Evolutionary conservation across 2,113 vertebrate species (phyloP), one percentile per base, ranked within the genome.

Genomic region (Prinia subflava): DNA sequence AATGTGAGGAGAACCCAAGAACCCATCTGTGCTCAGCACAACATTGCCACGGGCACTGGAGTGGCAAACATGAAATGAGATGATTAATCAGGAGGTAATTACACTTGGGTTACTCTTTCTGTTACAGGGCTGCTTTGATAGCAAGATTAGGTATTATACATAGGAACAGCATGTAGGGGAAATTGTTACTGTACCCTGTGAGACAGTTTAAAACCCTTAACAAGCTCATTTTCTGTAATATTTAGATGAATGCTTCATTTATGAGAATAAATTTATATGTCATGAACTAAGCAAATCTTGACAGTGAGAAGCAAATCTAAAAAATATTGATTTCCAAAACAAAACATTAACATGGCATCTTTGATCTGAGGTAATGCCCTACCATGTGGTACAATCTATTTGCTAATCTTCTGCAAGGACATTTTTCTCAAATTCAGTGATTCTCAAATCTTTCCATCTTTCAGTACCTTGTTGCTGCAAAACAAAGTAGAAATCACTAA

Each of bases 1-100:
- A 83, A 56, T 16, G 69, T 35, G 73, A 63, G 69, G 49, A 86
- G 77, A 90, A 56, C 84, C 76, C 76, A 71, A 95, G 90, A 90
- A 94, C 77, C 60, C 92, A 94, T 94, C 90, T 95, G 92, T 78
- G 79, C 53, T 89, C 30, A 90, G 79, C 56, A 39, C 76, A 83
- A 59, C 52, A 93, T 53, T 0, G n/a, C 96, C 93, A 87, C 37
- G 56, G 94, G 94, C 95, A 92, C 11, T 3, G 5, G 39, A 82
- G 70, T 53, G 65, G 83, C 89, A 95, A 92, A 79, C 59, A 89
- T 96, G 92, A 95, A 96, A 96, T 95, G 65, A 95, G 78, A 63
- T 6, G 30, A 96, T 95, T 97, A 91, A 95, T 96, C 94, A 96
- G 76, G 62, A 93, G 74, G 42, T 81, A 75, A 87, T 95, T 90